Percentiles rank a stretch among this genome's conserved stretches.
Conservation (phyloP, 2,113 vertebrate species). For the Propithecus coquereli region DNA sequence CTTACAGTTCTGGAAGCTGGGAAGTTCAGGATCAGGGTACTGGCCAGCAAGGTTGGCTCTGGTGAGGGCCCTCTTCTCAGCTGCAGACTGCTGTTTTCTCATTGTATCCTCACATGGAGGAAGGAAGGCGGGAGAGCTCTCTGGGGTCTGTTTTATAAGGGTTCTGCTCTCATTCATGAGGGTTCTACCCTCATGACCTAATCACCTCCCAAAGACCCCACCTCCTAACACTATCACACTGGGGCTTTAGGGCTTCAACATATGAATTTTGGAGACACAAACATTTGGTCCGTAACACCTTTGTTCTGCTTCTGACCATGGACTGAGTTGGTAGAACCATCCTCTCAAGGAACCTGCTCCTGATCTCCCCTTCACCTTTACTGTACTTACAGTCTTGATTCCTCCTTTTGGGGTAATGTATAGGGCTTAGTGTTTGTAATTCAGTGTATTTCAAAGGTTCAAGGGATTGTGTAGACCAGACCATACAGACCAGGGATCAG, state of each 20-base stretch:
- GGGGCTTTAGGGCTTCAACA: not conserved
- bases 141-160: not conserved
- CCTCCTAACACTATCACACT: not conserved
- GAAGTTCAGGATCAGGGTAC: not conserved
- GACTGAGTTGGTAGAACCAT: not conserved
- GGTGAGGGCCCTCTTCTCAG: not conserved
- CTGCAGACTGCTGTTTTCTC: not conserved
- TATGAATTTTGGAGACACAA: not conserved
- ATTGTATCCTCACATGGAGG: not conserved
- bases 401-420: not conserved
- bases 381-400: not conserved
- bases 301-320: not conserved
- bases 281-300: too few species aligned
- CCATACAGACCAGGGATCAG: not conserved
- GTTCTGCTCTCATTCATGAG: not conserved
- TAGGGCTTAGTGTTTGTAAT: not conserved
- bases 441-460: not conserved
- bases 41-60: not conserved
- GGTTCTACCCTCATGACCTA: not conserved
- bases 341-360: not conserved
- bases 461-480: not conserved
- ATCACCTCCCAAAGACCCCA: not conserved
- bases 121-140: not conserved
- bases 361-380: not conserved
- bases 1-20: not conserved